Evolutionary conservation across 2,797 vertebrate species (phyloP), one percentile per base, ranked within the genome.

Genomic region (Protonibea diacanthus): DNA sequence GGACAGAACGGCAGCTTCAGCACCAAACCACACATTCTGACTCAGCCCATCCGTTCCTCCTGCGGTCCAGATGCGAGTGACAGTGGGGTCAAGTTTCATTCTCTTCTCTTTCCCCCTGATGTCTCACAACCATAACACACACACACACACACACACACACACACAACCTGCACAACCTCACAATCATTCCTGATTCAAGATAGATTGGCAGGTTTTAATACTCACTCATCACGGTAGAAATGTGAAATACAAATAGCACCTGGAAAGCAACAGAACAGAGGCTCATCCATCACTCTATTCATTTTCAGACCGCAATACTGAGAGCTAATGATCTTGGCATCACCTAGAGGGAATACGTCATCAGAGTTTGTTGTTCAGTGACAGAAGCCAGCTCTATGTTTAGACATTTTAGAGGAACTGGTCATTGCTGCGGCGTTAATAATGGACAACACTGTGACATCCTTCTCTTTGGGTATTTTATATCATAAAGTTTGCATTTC

Each of bases 1-100:
- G 72, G 81, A 71, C 76, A 88, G 83, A 88, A 83, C 14, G 63
- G 87, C 83, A 82, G 67, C 83, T 91, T 88, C 83, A 84, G 86
- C 85, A 88, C 62, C 74, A 70, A 81, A 76, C 62, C 40, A 42
- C 74, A 61, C 61, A 51, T 47, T 90, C 82, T 90, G 87, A 88
- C 88, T 91, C 89, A 81, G 87, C 84, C 80, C 64, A 63, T 86
- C 81, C 66, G 2, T 55, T 69, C 75, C 56, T 83, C 21, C 71
- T 79, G 57, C 68, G 51, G 75, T 84, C 83, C 80, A 72, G 62
- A 77, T 74, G 78, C 79, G 84, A 80, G 87, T 77, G 85, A 89
- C 82, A 74, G 51, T 1, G 29, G 69, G 76, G 81, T 91, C 83
- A 78, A 60, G 78, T 88, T 87, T 80, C 82, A 77, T 21, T 38